Evolutionary conservation across 1,140 invertebrate genomes (phyloP), one percentile per base, ranked within the genome.

Genomic region (Cyclargus thomasi): DNA sequence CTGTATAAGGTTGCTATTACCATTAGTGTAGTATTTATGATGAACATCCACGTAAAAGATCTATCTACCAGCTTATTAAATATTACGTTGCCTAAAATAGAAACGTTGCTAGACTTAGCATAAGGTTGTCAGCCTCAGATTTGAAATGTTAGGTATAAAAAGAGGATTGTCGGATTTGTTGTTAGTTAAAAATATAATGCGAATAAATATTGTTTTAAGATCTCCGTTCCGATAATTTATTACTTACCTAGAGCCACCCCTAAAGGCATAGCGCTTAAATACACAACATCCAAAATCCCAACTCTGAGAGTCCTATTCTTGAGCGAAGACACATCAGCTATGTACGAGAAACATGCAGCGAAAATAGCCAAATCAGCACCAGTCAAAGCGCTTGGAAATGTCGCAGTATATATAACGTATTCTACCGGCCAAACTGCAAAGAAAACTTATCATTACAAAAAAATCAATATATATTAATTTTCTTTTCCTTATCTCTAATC

Each of bases 351-450:
- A 39, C 93, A 93, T 0, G 93, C 92, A 11, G 93, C 93, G 78
- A 96, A 96, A 71, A 96, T 95, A 0, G 94, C 94, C 14, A 96
- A 91, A 76, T 95, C 94, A 4, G 94, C 94, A 0, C 95, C 95
- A 0, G 95, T 93, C 16, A 96, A 72, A 0, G 94, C 93, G 81
- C 93, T 94, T 0, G 95, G 95, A 20, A 96, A 81, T 8, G 92
- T 94, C 0, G 95, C 95, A 1, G 94, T 94, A 73, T 94, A 95
- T 67, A 95, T 92, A 0, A 96, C 86, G 72, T 94, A 94, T 65
- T 95, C 92, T n/a, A 96, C 75, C 2, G 94, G 93, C 95, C 95
- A 96, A 0, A 82, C 88, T 91, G 86, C 53, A 76, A 72, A 6
- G 36, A 21, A n/a, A 64, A 21, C 35, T 17, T 63, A 63, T 11